phyloP scores from a whole-genome alignment of 2,797 vertebrate species.

The Gallirallus australis region DNA sequence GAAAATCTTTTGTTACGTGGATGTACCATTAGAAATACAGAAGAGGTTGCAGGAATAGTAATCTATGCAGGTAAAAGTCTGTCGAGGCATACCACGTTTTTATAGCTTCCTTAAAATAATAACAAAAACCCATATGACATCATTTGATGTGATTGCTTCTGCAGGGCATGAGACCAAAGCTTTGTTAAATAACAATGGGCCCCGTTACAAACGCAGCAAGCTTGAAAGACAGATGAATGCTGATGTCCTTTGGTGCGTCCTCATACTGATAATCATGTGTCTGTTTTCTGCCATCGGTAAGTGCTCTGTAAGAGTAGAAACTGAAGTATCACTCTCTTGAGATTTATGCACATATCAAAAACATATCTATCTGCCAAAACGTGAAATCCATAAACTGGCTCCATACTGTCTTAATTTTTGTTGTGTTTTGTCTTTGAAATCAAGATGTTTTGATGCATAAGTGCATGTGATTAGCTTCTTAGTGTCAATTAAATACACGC shows the following conservation, averaged over 20 bases:
- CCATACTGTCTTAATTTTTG: background rate
- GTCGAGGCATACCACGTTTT: background rate
- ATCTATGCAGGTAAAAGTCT: slow-evolving; percentile 91
- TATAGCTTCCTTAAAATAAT: background rate
- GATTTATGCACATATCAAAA: background rate
- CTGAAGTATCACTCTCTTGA: background rate
- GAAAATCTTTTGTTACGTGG: slow-evolving; percentile 95
- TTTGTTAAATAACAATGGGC: slow-evolving; percentile 96
- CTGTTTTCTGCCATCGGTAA: slow-evolving; percentile 93
- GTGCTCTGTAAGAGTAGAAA: slow-evolving; percentile 52
- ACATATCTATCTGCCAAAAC: background rate
- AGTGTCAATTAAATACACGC: background rate
- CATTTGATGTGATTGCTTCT: slow-evolving; percentile 16
- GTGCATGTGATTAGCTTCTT: background rate
- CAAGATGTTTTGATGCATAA: background rate
- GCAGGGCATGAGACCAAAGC: slow-evolving; percentile 98
- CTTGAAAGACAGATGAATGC: slow-evolving; percentile 97
- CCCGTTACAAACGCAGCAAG: slow-evolving; percentile 96
- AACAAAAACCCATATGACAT: background rate
- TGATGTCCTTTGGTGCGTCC: slow-evolving; percentile 95
- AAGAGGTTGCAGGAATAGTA: slow-evolving; percentile 94
- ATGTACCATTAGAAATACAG: slow-evolving; percentile 96
- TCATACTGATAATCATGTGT: slow-evolving; percentile 95
- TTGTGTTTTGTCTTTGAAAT: slow-evolving; percentile 9
- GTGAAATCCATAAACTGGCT: background rate